Evolutionary conservation across 2,113 vertebrate genomes (phyloP).

Genomic region (Proterorhinus semilunaris): DNA sequence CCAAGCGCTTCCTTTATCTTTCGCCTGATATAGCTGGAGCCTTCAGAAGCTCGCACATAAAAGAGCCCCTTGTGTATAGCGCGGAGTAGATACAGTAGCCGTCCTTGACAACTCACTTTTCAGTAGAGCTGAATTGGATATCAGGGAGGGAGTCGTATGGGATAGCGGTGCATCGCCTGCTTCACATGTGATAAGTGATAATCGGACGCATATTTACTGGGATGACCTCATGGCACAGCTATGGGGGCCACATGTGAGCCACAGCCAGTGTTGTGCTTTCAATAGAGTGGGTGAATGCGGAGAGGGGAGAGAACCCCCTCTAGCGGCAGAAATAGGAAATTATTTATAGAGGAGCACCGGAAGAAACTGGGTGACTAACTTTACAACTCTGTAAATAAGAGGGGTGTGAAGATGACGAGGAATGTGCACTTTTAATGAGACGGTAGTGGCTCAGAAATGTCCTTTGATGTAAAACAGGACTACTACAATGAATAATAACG

Average conservation of each 20-base stretch:
- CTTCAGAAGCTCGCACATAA: constrained; percentile 56
- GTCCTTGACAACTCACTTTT: constrained; percentile 42
- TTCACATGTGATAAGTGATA: background rate
- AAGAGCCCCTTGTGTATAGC: constrained; percentile 31
- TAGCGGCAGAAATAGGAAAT: constrained; percentile 43
- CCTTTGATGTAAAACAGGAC: too few relatives aligned
- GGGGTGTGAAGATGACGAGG: too few relatives aligned
- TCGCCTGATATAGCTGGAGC: constrained; percentile 53
- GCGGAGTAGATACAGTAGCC: constrained; percentile 16
- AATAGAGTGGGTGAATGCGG: background rate
- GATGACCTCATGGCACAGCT: constrained; percentile 26
- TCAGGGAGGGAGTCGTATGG: background rate
- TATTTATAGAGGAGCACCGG: background rate
- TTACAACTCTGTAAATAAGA: too few relatives aligned
- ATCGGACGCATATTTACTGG: background rate
- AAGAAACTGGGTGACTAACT: too few relatives aligned
- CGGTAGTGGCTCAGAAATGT: too few relatives aligned
- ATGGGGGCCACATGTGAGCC: constrained; percentile 18
- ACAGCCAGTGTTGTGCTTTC: constrained; percentile 30
- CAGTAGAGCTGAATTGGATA: background rate
- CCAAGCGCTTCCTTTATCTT: constrained; percentile 66
- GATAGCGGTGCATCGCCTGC: background rate
- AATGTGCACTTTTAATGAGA: too few relatives aligned
- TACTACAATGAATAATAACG: too few relatives aligned
- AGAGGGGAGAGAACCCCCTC: constrained; percentile 60